Base-by-base conservation (phyloP, 2,113 vertebrate species). In the Sceloporus tristichus region DNA sequence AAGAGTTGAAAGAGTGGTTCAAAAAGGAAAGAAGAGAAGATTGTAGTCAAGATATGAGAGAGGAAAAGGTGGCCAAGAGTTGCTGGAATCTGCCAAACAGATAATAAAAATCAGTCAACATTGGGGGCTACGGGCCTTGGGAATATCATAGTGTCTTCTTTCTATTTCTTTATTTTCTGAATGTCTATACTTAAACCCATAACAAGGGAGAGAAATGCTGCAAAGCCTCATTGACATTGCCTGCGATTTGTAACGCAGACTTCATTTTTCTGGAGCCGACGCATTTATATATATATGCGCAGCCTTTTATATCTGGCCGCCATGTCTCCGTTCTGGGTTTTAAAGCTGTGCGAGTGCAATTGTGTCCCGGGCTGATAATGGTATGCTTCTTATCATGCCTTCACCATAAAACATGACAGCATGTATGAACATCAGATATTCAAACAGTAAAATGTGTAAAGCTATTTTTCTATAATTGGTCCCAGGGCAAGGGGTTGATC, bases 401-500 rank as follows among this genome's bases (percentile, higher is more conserved):
- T 94, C 84, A 78, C 84, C 91, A 86, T 93, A 89, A 91, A 95
- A 95, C 92, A 95, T 1, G 87, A 94, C 78, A 90, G 92, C 88
- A 92, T 91, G 84, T 94, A 93, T 94, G 95, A 96, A 95, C 94
- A 95, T 88, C 0, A n/a, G 84, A 85, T 95, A 95, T 95, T 96
- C 94, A 94, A 93, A 94, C 87, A 94, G 85, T 90, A 91, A 94
- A 93, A 94, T 88, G 87, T 92, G 86, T 94, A 95, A 96, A 95
- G 93, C 90, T 93, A 92, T 93, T 96, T 97, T 96, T 92, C 92
- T 89, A 87, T 97, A 97, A 97, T 96, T 97, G 95, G 95, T 96
- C 96, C 93, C 94, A 96, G 96, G 95, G 95, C 94, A 97, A 96
- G 92, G 92, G 95, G 93, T 93, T 96, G 94, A 95, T 94, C 70